A percentile compares a stretch with the other conserved stretches of the same genome.
Evolutionary conservation across 2,113 vertebrate species (phyloP).

Genomic region (Takifugu flavidus): DNA sequence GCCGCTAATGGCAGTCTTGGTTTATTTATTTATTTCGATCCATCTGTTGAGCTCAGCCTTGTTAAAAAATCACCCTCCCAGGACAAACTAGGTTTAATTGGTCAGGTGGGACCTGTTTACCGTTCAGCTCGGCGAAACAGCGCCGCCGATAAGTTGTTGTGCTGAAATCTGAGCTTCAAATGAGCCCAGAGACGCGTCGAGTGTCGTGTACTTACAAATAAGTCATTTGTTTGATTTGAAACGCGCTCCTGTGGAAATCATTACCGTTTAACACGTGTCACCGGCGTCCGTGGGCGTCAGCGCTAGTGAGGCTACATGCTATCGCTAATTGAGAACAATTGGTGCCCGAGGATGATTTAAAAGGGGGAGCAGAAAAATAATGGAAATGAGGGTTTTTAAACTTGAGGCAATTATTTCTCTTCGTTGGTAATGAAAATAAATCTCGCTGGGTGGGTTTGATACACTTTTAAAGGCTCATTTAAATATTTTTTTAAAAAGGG

Average conservation of each 20-base stretch:
- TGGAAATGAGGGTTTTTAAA: neutral
- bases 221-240: slow-evolving; percentile 56
- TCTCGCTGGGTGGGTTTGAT: too few relatives aligned
- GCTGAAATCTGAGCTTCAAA: slow-evolving; percentile 40
- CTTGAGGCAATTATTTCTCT: slow-evolving; percentile 6
- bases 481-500: too few relatives aligned
- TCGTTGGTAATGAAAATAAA: too few relatives aligned
- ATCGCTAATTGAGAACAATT: slow-evolving; percentile 17
- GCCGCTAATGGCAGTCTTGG: neutral
- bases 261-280: slow-evolving; percentile 27
- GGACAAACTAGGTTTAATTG: slow-evolving; percentile 67
- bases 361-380: neutral
- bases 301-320: slow-evolving; percentile 26
- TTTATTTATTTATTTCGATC: neutral
- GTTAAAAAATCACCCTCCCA: slow-evolving; percentile 43
- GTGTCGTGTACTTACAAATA: slow-evolving; percentile 51
- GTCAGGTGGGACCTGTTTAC: slow-evolving; percentile 66
- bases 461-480: too few relatives aligned
- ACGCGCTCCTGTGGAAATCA: slow-evolving; percentile 43
- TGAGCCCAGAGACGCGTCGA: slow-evolving; percentile 39
- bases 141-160: slow-evolving; percentile 50
- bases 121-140: slow-evolving; percentile 56
- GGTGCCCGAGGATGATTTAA: neutral
- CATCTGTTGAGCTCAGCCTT: slow-evolving; percentile 32
- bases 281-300: slow-evolving; percentile 13